phyloP scores from a whole-genome alignment of 2,113 vertebrate species.

The Candoia aspera region DNA sequence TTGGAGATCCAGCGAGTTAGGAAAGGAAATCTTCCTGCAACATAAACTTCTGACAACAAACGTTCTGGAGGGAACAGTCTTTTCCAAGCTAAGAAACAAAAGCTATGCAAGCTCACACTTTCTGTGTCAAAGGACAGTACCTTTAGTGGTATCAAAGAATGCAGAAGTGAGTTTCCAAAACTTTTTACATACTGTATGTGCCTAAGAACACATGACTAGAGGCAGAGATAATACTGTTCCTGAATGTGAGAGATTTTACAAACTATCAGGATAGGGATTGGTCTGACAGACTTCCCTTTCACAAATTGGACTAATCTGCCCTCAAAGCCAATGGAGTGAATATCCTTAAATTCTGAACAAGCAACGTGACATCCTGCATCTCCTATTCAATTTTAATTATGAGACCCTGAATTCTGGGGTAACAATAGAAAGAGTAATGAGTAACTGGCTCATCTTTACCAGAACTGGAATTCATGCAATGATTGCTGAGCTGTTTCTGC shows the following conservation, averaged over 20 bases:
- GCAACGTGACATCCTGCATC: not conserved
- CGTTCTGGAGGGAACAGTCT: not conserved
- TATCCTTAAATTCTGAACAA: not conserved
- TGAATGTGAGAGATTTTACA: not conserved
- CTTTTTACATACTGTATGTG: not conserved
- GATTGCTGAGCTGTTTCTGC: not conserved
- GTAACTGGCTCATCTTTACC: not conserved
- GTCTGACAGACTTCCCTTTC: not conserved
- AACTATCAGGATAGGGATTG: not conserved
- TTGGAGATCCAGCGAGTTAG: not conserved
- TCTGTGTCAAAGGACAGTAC: not conserved
- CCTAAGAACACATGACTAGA: not conserved
- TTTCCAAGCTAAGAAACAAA: not conserved
- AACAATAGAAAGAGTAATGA: not conserved
- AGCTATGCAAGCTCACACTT: not conserved
- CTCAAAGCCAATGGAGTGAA: not conserved
- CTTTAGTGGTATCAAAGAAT: not conserved
- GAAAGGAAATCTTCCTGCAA: not conserved
- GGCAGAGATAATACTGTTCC: not conserved
- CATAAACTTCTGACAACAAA: not conserved
- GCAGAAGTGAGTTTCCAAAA: not conserved
- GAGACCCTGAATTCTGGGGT: not conserved
- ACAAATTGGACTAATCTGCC: not conserved
- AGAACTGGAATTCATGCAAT: not conserved
- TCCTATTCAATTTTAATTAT: not conserved